Evolutionary conservation across 1,140 invertebrate species (phyloP), one percentile per base, ranked within the genome.

Genomic region (Carposina sasakii): DNA sequence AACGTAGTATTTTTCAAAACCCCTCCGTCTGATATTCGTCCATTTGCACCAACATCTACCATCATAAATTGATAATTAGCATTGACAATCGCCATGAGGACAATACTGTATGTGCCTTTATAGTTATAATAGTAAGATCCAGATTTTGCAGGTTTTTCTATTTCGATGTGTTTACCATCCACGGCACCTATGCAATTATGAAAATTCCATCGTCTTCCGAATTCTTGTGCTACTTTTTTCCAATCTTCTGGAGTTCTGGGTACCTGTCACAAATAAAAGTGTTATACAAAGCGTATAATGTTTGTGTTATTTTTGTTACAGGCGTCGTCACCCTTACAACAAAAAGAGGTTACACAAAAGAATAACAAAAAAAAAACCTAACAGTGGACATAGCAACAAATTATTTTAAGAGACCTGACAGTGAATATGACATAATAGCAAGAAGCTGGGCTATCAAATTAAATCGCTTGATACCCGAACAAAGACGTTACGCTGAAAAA

Each of bases 101-200:
- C 15, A 10, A 34, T 15, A 15, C 31, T 34, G 31, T 10, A 34
- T 10, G 15, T 10, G 8, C 31, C 31, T 34, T 34, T 83, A 49
- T 83, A 86, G 60, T 83, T 79, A 43, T 63, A 76, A 51, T 53
- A 82, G 13, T 51, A 53, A 23, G 58, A 62, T 10, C 67, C 69
- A 31, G 24, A 46, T 43, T 61, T 62, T 15, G 41, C 21, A 23
- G 70, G 72, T 20, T 24, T 72, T 47, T 33, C 49, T 36, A 31
- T 69, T 12, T 54, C 24, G 26, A 76, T 31, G 40, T 84, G 71
- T 46, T 74, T 83, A 21, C 76, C 71, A 61, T 81, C 73, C 10
- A 76, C 55, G 8, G 70, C 66, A 13, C 63, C 70, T 21, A 69
- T 13, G 34, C 59, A 67, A 44, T 71, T 48, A 17, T 62, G 54